Conservation (phyloP, 2,888 invertebrate genomes). For the Xestia sexstrigata region DNA sequence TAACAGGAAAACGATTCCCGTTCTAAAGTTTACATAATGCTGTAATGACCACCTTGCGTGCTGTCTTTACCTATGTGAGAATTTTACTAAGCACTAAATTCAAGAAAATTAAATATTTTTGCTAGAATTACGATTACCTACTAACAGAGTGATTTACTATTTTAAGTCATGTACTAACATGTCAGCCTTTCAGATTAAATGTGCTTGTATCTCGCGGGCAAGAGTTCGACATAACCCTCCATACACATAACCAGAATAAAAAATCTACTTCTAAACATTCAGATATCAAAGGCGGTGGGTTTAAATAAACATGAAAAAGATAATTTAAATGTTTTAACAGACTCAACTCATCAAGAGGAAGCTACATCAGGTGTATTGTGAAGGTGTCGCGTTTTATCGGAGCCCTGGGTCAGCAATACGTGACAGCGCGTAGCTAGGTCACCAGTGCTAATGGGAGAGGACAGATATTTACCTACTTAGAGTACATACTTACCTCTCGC, state of each 20-base stretch:
- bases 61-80: conserved; percentile 12
- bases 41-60: conserved; percentile 34
- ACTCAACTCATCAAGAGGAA: conserved; percentile 43
- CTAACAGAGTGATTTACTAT: not conserved
- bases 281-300: not conserved
- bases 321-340: conserved; percentile 21
- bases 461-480: conserved; percentile 18
- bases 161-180: not conserved
- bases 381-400: conserved; percentile 37
- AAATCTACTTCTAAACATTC: not conserved
- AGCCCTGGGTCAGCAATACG: conserved; percentile 58
- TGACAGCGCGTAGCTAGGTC: conserved; percentile 50
- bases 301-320: not conserved
- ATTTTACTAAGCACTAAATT: conserved; percentile 2
- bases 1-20: conserved; percentile 20
- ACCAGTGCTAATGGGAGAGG: conserved; percentile 30
- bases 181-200: not conserved
- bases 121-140: not conserved
- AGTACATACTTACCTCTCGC: not conserved
- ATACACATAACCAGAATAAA: not conserved
- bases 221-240: not conserved
- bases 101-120: conserved; percentile 18
- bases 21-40: conserved; percentile 36
- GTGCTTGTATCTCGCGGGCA: not conserved
- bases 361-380: conserved; percentile 29